These are phyloP conservation scores for Pantelozetes paolii DNA, from an alignment of 2,888 invertebrate species.

Conservation along the genomic window DNA sequence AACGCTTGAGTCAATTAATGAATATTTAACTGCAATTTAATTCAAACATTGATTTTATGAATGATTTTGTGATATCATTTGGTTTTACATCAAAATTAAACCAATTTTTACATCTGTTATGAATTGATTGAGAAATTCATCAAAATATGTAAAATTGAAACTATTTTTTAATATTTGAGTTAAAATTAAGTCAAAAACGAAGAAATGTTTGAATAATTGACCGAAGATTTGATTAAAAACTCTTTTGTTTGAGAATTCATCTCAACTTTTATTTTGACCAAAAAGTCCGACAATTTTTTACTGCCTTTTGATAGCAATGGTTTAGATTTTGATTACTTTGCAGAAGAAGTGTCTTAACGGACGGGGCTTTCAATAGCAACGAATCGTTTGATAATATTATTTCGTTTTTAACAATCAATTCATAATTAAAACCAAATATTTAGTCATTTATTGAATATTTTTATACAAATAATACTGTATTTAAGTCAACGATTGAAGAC, in stretches of 20 bases:
- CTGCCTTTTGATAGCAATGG: conserved; percentile 23
- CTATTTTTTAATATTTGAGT: too few relatives aligned
- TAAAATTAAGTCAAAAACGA: too few relatives aligned
- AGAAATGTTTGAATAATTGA: too few relatives aligned
- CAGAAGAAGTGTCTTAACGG: background rate
- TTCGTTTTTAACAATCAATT: background rate
- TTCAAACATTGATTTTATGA: background rate
- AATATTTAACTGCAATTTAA: too few relatives aligned
- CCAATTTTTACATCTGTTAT: background rate
- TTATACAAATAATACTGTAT: background rate
- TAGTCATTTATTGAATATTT: conserved; percentile 10
- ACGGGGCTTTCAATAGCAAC: background rate
- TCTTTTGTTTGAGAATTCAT: background rate
- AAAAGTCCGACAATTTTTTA: conserved; percentile 2
- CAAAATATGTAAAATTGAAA: too few relatives aligned
- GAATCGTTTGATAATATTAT: conserved; percentile 8
- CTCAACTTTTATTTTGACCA: background rate
- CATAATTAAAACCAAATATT: background rate
- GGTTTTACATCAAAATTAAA: background rate
- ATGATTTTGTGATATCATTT: background rate
- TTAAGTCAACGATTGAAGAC: too few relatives aligned
- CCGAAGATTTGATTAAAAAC: too few relatives aligned
- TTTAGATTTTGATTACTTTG: conserved; percentile 16
- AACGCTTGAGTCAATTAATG: background rate
- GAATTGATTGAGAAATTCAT: background rate